These are phyloP conservation scores for Taurulus bubalis DNA, from an alignment of 2,113 vertebrate genomes.

Conservation along the genomic window DNA sequence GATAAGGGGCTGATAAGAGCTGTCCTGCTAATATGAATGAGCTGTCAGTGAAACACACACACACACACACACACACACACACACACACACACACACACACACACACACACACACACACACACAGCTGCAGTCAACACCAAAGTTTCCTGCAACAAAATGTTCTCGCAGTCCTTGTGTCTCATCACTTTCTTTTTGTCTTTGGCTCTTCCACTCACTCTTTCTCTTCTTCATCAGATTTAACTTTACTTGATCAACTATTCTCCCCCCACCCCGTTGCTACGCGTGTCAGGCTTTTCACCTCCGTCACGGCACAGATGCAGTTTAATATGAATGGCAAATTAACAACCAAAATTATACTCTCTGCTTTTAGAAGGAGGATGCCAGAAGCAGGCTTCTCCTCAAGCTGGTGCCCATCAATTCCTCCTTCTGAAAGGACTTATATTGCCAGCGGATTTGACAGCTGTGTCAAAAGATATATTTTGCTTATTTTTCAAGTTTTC, in stretches of 20 bases:
- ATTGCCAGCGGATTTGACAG: background rate
- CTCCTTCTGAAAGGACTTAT: background rate
- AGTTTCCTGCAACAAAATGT: background rate
- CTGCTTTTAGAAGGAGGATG: background rate
- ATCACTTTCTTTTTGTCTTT: background rate
- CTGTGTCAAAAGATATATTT: no score
- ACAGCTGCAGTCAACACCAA: background rate
- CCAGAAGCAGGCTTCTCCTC: background rate
- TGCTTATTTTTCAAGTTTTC: background rate
- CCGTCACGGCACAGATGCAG: background rate
- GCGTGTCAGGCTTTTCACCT: background rate
- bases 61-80: background rate
- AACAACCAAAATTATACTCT: background rate
- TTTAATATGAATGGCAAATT: background rate
- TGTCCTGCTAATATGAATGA: constrained; percentile 39
- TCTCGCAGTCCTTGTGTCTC: constrained; percentile 1
- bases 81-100: background rate
- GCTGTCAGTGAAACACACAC: constrained; percentile 33
- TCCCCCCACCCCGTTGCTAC: background rate
- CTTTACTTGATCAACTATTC: background rate
- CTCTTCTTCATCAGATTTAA: background rate
- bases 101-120: background rate
- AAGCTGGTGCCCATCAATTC: fast-evolving
- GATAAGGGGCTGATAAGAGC: constrained; percentile 43
- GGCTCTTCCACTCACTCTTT: background rate